These are phyloP conservation scores for Tragelaphus imberbis DNA, from an alignment of 2,113 vertebrate species.

Conservation along the genomic window DNA sequence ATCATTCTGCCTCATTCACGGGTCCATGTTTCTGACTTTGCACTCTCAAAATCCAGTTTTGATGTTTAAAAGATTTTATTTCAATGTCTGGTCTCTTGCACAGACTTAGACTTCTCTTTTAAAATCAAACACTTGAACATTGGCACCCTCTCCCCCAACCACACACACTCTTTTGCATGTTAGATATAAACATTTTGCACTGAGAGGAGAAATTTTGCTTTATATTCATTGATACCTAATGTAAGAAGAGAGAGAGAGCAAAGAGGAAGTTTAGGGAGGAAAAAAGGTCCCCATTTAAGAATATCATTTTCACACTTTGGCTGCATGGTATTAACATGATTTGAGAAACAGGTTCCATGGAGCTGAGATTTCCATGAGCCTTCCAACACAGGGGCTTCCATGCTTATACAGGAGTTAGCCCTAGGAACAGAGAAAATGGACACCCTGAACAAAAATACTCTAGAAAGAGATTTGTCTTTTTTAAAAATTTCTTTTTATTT, in stretches of 20 bases:
- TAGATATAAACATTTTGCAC: not conserved
- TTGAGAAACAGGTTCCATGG: not conserved
- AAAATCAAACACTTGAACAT: not conserved
- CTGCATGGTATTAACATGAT: not conserved
- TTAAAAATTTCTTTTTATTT: not conserved
- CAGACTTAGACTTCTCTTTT: not conserved
- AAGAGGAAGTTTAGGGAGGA: not conserved
- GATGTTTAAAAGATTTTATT: not conserved
- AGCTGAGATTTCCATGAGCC: not conserved
- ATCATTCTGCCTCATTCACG: not conserved
- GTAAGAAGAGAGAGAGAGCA: not conserved
- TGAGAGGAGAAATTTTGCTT: not conserved
- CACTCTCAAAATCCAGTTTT: not conserved
- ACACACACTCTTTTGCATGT: not conserved
- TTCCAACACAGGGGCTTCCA: not conserved
- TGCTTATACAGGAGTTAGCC: not conserved
- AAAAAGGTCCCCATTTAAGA: not conserved
- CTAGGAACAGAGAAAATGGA: not conserved
- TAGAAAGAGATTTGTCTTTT: not conserved
- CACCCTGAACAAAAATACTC: not conserved
- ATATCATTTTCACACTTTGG: not conserved
- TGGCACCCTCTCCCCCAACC: rapidly evolving
- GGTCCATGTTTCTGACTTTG: not conserved
- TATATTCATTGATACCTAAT: not conserved
- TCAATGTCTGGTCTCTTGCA: not conserved